Conservation (phyloP, 2,888 invertebrate genomes). For the Scaptomyza reducta region DNA sequence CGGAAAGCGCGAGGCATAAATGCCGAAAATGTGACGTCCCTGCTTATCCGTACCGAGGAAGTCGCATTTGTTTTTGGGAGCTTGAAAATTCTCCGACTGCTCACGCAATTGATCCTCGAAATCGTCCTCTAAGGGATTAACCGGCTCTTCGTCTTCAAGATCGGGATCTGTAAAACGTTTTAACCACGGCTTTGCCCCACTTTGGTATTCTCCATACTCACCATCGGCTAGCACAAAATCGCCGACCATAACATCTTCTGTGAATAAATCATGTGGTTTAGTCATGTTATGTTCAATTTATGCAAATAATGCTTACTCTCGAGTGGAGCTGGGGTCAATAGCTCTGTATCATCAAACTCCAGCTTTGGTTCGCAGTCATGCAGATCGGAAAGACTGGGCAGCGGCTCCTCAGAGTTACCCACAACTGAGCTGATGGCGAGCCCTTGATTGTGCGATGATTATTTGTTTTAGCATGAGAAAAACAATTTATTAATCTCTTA, state of each 20-base stretch:
- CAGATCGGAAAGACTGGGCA: constrained; percentile 94
- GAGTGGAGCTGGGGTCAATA: constrained; percentile 88
- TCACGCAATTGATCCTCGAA: constrained; percentile 83
- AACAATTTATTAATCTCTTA: constrained; percentile 71
- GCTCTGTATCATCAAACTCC: constrained; percentile 98
- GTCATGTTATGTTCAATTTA: constrained; percentile 85
- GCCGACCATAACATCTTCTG: constrained; percentile 83
- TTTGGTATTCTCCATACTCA: constrained; percentile 45
- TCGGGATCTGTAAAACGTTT: constrained; percentile 65
- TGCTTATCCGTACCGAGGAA: constrained; percentile 88
- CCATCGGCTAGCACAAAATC: constrained; percentile 83
- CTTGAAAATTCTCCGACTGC: constrained; percentile 68
- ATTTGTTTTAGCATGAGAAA: constrained; percentile 9
- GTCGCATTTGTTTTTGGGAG: constrained; percentile 84
- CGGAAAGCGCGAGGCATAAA: constrained; percentile 95
- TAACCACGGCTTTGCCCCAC: not conserved
- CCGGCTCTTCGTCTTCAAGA: constrained; percentile 73
- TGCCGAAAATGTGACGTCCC: constrained; percentile 97
- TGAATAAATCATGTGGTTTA: constrained; percentile 33
- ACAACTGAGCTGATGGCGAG: constrained; percentile 83
- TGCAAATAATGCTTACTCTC: constrained; percentile 89
- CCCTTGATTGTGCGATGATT: constrained; percentile 63
- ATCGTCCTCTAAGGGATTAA: constrained; percentile 83
- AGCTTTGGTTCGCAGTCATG: constrained; percentile 97
- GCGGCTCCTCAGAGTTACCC: constrained; percentile 89